Base-by-base conservation (phyloP, 2,888 invertebrate species). In the Spicauda simplicius region DNA sequence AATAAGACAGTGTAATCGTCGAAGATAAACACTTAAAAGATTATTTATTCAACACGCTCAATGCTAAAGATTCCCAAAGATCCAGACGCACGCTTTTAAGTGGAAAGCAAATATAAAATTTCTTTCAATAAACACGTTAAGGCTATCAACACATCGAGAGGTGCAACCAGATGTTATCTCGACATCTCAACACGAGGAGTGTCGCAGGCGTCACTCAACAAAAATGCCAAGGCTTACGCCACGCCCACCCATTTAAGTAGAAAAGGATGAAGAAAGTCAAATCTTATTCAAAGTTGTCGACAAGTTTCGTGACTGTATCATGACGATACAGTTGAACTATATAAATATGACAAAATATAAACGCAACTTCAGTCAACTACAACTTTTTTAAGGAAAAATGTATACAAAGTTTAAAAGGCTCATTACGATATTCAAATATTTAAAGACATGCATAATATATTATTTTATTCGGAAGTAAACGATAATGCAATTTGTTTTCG, bases 171-270 rank as follows among this genome's bases (percentile, higher is more conserved):
- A 60, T 58, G 16, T 10, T 12, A 20, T 25, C 25, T 25, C 25
- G 25, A 25, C 25, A 25, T 25, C 25, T 30, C 53, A 53, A 53
- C 37, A 63, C 45, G 56, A 68, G 63, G 25, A 25, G 25, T 25
- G 25, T 25, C 63, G 64, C 37, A 68, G 63, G 53, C 37, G 68
- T 58, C 68, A 65, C 53, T 69, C 69, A 67, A 61, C 54, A 64
- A 58, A 67, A 72, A 72, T 72, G 70, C 64, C 70, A 72, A 72
- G 72, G 72, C 62, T 63, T 10, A 33, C 62, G n/a, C 37, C 56
- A 68, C 71, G 69, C 70, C 71, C 67, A 59, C 65, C 25, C 25
- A 12, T 54, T 41, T 12, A 41, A 37, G 10, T 53, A 58, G 54
- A 45, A 48, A 65, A 59, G 53, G 25, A 65, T 59, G 5, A 25